Percentiles rank a stretch among this genome's conserved stretches.
Evolutionary conservation across 2,888 invertebrate genomes (phyloP).

Genomic region (Meteorus colon): DNA sequence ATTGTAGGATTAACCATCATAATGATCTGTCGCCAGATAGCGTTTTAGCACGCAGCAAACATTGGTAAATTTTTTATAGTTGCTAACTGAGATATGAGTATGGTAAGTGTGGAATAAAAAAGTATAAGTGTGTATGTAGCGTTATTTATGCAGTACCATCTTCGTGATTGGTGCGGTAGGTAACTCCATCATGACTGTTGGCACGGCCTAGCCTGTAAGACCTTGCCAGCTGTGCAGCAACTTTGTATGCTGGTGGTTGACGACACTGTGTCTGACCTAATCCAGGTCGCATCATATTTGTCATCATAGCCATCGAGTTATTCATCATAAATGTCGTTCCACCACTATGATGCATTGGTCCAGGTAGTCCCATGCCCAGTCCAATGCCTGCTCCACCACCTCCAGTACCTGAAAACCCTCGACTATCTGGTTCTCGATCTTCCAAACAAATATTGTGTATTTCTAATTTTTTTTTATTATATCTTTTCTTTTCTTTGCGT

Average conservation of each 20-base stretch:
- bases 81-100: conserved; percentile 35
- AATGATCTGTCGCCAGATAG: conserved; percentile 41
- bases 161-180: conserved; percentile 83
- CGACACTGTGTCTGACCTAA: conserved; percentile 71
- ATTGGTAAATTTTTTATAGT: conserved; percentile 10
- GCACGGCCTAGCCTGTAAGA: conserved; percentile 87
- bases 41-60: conserved; percentile 46
- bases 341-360: conserved; percentile 61
- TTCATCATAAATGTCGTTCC: conserved; percentile 57
- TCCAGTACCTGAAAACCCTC: conserved; percentile 71
- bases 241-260: conserved; percentile 88
- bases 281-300: conserved; percentile 60
- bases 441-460: conserved; percentile 30
- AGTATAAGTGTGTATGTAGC: conserved; percentile 37
- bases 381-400: conserved; percentile 58
- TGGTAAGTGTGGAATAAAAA: conserved; percentile 37
- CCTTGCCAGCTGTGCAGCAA: conserved; percentile 90
- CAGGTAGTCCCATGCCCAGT: conserved; percentile 61
- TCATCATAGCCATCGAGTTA: conserved; percentile 53
- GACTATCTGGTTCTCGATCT: conserved; percentile 66
- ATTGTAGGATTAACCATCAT: conserved; percentile 37
- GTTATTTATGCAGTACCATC: conserved; percentile 70
- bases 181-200: conserved; percentile 90
- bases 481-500: conserved; percentile 40
- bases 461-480: not conserved